Base-by-base conservation (phyloP, 2,113 vertebrate species). In the Motacilla tschutschensis region DNA sequence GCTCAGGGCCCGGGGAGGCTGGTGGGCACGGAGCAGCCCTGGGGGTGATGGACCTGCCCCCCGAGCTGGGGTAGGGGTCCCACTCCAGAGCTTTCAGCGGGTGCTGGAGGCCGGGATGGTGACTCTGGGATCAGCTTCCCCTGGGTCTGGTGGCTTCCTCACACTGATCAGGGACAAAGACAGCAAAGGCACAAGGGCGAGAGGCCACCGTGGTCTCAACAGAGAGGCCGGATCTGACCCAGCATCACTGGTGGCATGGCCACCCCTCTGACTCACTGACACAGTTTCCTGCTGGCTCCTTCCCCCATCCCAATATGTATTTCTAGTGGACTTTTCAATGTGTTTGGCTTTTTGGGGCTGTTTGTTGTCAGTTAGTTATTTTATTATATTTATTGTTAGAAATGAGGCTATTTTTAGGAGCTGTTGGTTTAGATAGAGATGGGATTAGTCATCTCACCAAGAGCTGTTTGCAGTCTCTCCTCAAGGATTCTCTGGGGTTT, bases 321-420 rank as follows among this genome's bases (percentile, higher is more conserved):
- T 81, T 66, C 89, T 14, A 15, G 36, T 70, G 85, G 91, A 80
- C 87, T 89, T 85, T 33, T 43, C 57, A 12, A 12, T 4, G 19
- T 25, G 63, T 66, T 90, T 79, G 89, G 87, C 71, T 94, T 90
- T 94, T 93, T 44, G 72, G 89, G 85, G 72, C 91, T 83, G 72
- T 93, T 94, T 93, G 91, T 79, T 90, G 91, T 89, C 79, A 62
- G 64, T 74, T 63, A 18, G 91, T 79, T 79, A 86, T 88, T 93
- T 90, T 69, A 65, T 79, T 72, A 51, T 89, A 82, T 92, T 94
- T 95, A 89, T 95, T 93, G 91, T 95, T 92, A 93, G 93, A 89
- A 92, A 84, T 63, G 8, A 53, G 9, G 64, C 65, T 95, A 93
- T 94, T 95, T 95, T 95, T 95, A 94, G 94, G 85, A 7, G 2